Evolutionary conservation across 1,140 invertebrate genomes (phyloP).

Genomic region (Zaprionus vittiger): DNA sequence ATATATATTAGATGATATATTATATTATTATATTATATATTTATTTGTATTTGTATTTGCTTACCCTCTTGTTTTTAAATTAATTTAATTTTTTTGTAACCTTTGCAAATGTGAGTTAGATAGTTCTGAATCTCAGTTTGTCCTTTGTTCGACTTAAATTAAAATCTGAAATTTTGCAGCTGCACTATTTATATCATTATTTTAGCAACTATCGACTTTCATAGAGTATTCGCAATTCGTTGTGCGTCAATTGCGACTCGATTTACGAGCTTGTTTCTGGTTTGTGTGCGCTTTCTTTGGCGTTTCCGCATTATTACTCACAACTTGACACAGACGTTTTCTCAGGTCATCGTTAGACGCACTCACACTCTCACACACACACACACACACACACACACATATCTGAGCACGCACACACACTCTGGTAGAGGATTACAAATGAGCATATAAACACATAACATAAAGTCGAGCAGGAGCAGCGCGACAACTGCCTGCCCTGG

Average conservation of each 20-base stretch:
- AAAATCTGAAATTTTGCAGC: too few species aligned
- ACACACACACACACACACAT: conserved; percentile 1
- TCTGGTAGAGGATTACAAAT: conserved; percentile 14
- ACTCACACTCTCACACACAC: conserved; percentile 7
- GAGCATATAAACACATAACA: conserved; percentile 51
- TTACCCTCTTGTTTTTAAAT: too few species aligned
- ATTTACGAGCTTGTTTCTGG: conserved; percentile 62
- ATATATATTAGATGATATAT: too few species aligned
- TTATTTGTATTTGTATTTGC: too few species aligned
- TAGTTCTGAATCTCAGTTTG: too few species aligned
- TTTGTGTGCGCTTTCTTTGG: conserved; percentile 49
- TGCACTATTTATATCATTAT: too few species aligned
- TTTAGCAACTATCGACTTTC: not conserved
- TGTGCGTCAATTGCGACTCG: conserved; percentile 1
- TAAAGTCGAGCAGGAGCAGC: conserved; percentile 36
- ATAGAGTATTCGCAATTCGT: conserved; percentile 40
- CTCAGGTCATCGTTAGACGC: conserved; percentile 55
- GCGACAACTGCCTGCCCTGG: conserved; percentile 69
- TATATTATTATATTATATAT: too few species aligned
- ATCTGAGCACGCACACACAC: conserved; percentile 5
- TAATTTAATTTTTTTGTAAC: too few species aligned
- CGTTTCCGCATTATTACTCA: conserved; percentile 79
- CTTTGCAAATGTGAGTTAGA: too few species aligned
- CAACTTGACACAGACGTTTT: conserved; percentile 76
- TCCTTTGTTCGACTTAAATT: too few species aligned